phyloP scores from a whole-genome alignment of 2,888 invertebrate species.

The Ophraella communa region DNA sequence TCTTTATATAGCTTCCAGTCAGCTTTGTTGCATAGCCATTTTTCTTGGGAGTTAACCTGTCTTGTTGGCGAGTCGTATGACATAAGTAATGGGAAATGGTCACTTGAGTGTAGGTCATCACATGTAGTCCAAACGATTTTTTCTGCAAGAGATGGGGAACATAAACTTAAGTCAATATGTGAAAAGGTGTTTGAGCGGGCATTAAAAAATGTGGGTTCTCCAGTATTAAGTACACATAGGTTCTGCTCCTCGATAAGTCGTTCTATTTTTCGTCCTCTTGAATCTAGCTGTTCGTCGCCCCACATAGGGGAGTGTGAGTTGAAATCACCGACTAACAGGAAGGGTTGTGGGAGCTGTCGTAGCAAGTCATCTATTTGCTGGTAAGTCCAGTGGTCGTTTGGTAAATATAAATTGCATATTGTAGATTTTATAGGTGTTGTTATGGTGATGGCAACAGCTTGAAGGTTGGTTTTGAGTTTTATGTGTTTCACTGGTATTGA shows the following conservation, averaged over 20 bases:
- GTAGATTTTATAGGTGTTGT: background rate
- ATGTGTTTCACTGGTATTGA: no score
- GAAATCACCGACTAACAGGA: no score
- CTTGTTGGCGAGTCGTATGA: no score
- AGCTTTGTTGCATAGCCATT: no score
- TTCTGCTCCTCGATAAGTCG: background rate
- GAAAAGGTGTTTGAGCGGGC: constrained; percentile 9
- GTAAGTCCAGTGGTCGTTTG: no score
- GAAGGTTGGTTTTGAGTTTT: no score
- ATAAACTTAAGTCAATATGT: constrained; percentile 2
- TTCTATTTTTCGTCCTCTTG: background rate
- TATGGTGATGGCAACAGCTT: no score
- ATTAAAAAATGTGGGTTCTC: constrained; percentile 11
- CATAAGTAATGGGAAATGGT: no score
- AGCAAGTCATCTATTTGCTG: no score
- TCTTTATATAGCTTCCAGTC: no score
- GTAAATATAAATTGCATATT: background rate
- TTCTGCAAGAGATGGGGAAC: constrained; percentile 9
- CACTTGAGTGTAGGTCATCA: background rate
- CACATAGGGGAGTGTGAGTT: background rate
- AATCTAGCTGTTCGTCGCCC: background rate
- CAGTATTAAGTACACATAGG: background rate
- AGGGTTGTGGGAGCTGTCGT: no score
- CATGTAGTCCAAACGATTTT: background rate
- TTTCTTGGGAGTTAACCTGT: no score